These are phyloP conservation scores for Nomada flava DNA, from an alignment of 2,888 invertebrate species.

Conservation along the genomic window DNA sequence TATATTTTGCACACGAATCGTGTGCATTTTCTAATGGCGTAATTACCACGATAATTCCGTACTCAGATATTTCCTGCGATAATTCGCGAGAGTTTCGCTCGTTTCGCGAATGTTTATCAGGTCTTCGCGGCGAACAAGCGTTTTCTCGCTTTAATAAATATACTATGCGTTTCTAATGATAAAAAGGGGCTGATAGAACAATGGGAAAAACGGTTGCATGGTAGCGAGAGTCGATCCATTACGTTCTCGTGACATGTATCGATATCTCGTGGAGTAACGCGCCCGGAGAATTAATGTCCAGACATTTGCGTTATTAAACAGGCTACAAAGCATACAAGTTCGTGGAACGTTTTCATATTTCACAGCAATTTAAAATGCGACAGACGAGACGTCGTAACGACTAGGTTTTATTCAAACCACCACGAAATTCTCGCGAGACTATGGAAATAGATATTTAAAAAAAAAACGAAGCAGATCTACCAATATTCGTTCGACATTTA, in stretches of 20 bases:
- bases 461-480: no score
- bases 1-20: background rate
- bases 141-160: background rate
- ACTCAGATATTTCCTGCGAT: constrained; percentile 29
- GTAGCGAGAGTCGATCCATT: background rate
- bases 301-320: background rate
- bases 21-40: constrained; percentile 6
- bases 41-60: background rate
- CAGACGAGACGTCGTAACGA: no score
- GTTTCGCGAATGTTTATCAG: constrained; percentile 21
- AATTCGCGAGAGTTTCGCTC: constrained; percentile 15
- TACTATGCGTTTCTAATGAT: background rate
- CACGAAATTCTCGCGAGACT: no score
- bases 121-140: background rate
- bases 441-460: no score
- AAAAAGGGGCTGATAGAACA: background rate
- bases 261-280: no score
- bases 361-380: no score
- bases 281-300: background rate
- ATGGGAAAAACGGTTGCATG: background rate
- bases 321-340: no score
- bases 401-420: background rate
- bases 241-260: background rate
- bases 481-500: no score
- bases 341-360: no score